A percentile compares a stretch with the other conserved stretches of the same genome.
Conservation (phyloP, 2,797 vertebrate genomes). For the Tarsius wallacei region DNA sequence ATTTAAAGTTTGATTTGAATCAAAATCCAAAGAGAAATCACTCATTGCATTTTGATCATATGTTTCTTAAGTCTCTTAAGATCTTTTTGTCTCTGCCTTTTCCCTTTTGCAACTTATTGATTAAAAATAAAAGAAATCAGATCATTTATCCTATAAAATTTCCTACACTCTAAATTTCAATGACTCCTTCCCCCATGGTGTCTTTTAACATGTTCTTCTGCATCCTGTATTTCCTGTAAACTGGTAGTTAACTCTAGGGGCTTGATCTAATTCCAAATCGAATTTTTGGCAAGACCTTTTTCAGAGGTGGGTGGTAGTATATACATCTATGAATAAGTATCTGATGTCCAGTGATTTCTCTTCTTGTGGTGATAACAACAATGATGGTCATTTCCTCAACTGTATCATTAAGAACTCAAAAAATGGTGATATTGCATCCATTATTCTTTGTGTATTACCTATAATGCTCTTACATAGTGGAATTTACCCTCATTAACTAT, state of each 20-base stretch:
- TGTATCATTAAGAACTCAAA: not conserved
- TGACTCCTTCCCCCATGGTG: not conserved
- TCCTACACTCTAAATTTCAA: not conserved
- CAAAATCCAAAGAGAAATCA: not conserved
- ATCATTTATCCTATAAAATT: not conserved
- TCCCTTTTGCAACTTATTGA: not conserved
- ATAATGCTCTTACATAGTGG: not conserved
- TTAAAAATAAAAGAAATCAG: not conserved
- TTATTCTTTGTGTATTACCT: not conserved
- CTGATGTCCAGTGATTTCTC: not conserved
- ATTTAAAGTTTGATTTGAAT: not conserved
- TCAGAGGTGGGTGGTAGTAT: not conserved
- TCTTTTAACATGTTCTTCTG: constrained; percentile 3
- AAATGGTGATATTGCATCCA: not conserved
- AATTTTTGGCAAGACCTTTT: not conserved
- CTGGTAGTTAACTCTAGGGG: not conserved
- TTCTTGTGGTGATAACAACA: not conserved
- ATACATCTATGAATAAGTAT: not conserved
- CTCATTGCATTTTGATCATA: not conserved
- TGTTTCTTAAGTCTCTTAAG: not conserved
- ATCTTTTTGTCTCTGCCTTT: not conserved
- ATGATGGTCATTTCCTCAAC: not conserved
- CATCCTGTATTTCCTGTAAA: not conserved
- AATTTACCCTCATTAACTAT: not conserved
- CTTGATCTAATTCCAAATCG: not conserved